phyloP scores from a whole-genome alignment of 2,888 invertebrate species.

The Tenthredo livida region DNA sequence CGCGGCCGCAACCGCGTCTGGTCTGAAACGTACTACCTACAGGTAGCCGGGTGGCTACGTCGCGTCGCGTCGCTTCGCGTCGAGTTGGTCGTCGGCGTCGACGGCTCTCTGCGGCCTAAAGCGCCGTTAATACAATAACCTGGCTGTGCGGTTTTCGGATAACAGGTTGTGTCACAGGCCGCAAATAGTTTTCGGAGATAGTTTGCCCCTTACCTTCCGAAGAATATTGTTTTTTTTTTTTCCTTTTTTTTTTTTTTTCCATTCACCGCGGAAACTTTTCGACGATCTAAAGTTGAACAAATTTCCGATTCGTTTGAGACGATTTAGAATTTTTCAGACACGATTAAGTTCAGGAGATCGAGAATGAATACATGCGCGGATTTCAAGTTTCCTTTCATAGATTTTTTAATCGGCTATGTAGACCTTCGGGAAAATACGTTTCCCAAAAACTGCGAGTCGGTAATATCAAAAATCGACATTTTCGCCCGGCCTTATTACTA shows the following conservation, averaged over 20 bases:
- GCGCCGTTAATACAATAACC: slow-evolving; percentile 67
- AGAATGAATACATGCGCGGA: too few species aligned
- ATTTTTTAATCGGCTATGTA: neutral
- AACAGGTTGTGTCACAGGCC: slow-evolving; percentile 71
- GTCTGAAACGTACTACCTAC: slow-evolving; percentile 33
- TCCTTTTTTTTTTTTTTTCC: slow-evolving; percentile 59
- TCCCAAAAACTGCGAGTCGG: too few species aligned
- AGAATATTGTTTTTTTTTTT: slow-evolving; percentile 40
- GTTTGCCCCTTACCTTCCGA: slow-evolving; percentile 29
- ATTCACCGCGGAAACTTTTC: slow-evolving; percentile 58
- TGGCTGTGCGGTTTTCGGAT: slow-evolving; percentile 73
- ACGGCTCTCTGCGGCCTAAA: slow-evolving; percentile 19
- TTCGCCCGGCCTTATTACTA: neutral
- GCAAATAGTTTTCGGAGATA: slow-evolving; percentile 69
- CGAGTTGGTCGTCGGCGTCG: slow-evolving; percentile 19
- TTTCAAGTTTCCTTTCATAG: too few species aligned
- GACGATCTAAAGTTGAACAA: too few species aligned
- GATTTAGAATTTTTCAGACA: too few species aligned
- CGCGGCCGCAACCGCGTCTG: slow-evolving; percentile 37
- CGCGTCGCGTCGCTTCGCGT: neutral
- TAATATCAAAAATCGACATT: too few species aligned
- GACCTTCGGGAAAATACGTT: too few species aligned
- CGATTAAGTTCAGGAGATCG: too few species aligned
- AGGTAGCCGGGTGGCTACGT: slow-evolving; percentile 46
- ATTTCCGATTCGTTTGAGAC: too few species aligned